Percentiles rank a stretch among this genome's conserved stretches.
phyloP scores from a whole-genome alignment of 2,888 invertebrate species.

The Coecobrya sp. region DNA sequence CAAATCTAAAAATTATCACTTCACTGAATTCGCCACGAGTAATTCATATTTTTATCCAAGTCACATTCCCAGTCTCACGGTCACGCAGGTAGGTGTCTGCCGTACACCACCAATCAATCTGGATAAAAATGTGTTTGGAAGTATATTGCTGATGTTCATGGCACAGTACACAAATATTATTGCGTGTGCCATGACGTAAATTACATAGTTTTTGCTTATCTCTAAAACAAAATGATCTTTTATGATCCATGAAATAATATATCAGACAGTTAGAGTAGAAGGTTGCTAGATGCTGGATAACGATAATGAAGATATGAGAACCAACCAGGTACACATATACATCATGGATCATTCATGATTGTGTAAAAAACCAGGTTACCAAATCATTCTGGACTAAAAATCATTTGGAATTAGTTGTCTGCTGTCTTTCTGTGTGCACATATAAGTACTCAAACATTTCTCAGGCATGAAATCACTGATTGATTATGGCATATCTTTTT shows the following conservation, averaged over 20 bases:
- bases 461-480: slow-evolving; percentile 12
- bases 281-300: slow-evolving; percentile 21
- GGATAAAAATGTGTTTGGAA: background rate
- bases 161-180: slow-evolving; percentile 20
- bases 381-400: slow-evolving; percentile 10
- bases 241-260: background rate
- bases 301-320: too few species aligned
- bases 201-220: slow-evolving; percentile 58
- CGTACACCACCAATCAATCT: background rate
- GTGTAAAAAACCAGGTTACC: background rate
- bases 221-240: slow-evolving; percentile 9
- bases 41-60: too few species aligned
- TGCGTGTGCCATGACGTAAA: slow-evolving; percentile 50
- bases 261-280: background rate
- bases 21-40: too few species aligned
- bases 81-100: too few species aligned
- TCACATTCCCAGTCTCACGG: too few species aligned
- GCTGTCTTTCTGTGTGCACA: background rate
- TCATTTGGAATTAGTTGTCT: background rate
- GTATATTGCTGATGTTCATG: background rate
- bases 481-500: background rate
- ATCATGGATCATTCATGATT: background rate
- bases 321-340: too few species aligned
- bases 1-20: too few species aligned
- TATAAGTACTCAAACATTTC: background rate